Percentiles rank a stretch among this genome's conserved stretches.
Conservation (phyloP, 2,888 invertebrate genomes). For the Cantharis flavilabris region DNA sequence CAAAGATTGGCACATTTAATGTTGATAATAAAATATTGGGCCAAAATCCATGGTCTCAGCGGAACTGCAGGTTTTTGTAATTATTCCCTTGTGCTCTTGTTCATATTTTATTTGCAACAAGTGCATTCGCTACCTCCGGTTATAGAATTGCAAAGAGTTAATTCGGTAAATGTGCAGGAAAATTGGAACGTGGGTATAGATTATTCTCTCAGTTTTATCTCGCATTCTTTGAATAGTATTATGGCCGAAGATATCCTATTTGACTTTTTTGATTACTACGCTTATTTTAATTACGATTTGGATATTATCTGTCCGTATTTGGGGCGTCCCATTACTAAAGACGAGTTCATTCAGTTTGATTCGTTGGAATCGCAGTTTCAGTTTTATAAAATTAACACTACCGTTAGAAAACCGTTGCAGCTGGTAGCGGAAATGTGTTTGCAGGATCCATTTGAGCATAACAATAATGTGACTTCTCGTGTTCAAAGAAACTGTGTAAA, state of each 20-base stretch:
- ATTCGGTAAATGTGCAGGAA: conserved; percentile 52
- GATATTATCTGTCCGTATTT: conserved; percentile 67
- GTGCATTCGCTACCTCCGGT: conserved; percentile 63
- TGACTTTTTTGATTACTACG: conserved; percentile 73
- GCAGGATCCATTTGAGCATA: conserved; percentile 71
- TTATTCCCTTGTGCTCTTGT: conserved; percentile 69
- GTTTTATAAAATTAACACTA: conserved; percentile 53
- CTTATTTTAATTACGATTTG: conserved; percentile 62
- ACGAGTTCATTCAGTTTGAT: conserved; percentile 51
- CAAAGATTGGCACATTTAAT: conserved; percentile 63
- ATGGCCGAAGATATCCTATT: conserved; percentile 60
- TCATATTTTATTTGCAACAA: conserved; percentile 75
- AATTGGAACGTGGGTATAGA: conserved; percentile 67
- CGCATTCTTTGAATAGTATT: conserved; percentile 46
- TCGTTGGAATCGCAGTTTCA: conserved; percentile 55
- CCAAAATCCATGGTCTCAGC: conserved; percentile 63
- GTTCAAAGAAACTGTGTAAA: conserved; percentile 44
- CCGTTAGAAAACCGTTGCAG: conserved; percentile 46
- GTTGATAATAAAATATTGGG: conserved; percentile 76
- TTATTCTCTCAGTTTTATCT: conserved; percentile 29
- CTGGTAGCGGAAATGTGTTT: conserved; percentile 58
- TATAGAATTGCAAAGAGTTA: conserved; percentile 56
- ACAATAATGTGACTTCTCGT: conserved; percentile 60
- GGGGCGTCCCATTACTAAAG: conserved; percentile 58
- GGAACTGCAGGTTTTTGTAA: conserved; percentile 63